Conservation (phyloP, 2,888 invertebrate species). For the Pyrocoelia pectoralis region DNA sequence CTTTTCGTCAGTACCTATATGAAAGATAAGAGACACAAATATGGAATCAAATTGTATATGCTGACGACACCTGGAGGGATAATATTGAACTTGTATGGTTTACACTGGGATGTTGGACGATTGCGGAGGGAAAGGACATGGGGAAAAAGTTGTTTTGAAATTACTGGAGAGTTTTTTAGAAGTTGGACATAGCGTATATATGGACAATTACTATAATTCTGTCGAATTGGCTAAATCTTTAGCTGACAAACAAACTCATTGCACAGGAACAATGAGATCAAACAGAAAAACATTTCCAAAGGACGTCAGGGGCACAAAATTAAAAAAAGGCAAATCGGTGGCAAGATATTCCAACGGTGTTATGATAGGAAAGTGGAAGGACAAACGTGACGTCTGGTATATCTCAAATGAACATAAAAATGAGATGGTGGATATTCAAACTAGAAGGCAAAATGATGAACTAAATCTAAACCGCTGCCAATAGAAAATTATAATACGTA, state of each 20-base stretch:
- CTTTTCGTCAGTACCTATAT: conserved; percentile 44
- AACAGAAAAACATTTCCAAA: conserved; percentile 33
- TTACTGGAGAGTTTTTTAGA: conserved; percentile 37
- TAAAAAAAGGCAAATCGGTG: background rate
- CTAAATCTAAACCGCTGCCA: conserved; percentile 10
- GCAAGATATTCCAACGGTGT: conserved; percentile 31
- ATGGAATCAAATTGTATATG: conserved; percentile 45
- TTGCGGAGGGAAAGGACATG: conserved; percentile 44
- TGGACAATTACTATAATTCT: conserved; percentile 14
- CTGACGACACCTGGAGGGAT: conserved; percentile 39
- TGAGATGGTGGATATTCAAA: background rate
- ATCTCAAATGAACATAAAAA: conserved; percentile 6
- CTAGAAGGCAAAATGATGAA: background rate
- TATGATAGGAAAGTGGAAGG: conserved; percentile 31
- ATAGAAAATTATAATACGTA: conserved; percentile 22
- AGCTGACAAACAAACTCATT: conserved; percentile 35
- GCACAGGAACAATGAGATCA: conserved; percentile 35
- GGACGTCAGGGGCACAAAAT: conserved; percentile 25
- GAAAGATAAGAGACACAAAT: conserved; percentile 41
- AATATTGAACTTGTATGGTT: conserved; percentile 39
- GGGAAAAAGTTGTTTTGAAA: conserved; percentile 39
- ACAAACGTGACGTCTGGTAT: too few relatives aligned
- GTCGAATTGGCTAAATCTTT: conserved; percentile 5
- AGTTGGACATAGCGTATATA: conserved; percentile 29
- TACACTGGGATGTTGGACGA: conserved; percentile 44